These are phyloP conservation scores for Acronicta psi DNA, from an alignment of 2,888 invertebrate genomes.

Conservation along the genomic window DNA sequence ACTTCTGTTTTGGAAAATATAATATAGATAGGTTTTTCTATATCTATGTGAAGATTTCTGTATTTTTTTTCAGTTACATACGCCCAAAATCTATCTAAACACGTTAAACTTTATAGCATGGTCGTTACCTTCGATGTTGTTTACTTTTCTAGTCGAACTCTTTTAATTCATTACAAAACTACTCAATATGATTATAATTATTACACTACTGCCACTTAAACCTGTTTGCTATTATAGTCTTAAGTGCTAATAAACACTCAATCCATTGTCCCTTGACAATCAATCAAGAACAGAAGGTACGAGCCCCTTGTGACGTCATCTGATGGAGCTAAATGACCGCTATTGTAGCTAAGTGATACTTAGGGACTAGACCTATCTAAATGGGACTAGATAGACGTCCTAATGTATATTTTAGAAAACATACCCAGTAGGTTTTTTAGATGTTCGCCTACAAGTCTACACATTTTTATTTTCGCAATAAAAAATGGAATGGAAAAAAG, in stretches of 20 bases:
- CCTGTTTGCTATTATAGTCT: conserved; percentile 1
- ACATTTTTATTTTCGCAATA: no score
- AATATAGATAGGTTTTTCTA: no score
- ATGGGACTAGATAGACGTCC: not conserved
- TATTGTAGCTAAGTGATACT: conserved; percentile 35
- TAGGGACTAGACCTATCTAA: conserved; percentile 10
- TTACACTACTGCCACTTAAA: not conserved
- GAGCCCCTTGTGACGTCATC: conserved; percentile 40
- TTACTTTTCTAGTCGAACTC: no score
- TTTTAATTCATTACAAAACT: no score
- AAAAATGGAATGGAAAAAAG: no score
- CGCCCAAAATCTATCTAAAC: no score
- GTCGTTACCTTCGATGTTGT: no score
- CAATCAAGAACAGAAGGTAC: conserved; percentile 27
- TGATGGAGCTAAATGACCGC: conserved; percentile 34
- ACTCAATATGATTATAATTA: no score
- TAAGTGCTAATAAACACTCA: conserved; percentile 26
- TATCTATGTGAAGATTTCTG: no score
- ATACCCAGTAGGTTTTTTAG: not conserved
- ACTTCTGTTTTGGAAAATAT: no score
- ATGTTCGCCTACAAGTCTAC: not conserved
- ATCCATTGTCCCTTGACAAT: conserved; percentile 36
- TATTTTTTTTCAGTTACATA: no score
- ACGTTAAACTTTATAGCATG: no score
- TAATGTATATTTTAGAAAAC: not conserved